Base-by-base conservation (phyloP, 2,888 invertebrate species). In the Caenorhabditis virilis region DNA sequence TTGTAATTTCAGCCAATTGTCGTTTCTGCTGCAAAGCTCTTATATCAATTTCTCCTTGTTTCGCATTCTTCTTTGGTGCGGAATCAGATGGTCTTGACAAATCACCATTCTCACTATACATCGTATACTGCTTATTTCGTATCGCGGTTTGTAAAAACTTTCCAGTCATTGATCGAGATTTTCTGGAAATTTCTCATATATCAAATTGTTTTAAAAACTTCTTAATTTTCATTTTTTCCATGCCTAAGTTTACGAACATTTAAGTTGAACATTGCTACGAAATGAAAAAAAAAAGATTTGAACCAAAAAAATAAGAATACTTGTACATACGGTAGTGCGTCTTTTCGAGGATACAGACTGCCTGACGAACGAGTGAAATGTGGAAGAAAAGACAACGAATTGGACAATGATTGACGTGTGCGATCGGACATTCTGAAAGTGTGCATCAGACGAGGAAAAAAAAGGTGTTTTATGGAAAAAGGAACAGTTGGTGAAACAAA, bases 1-100 rank as follows among this genome's bases (percentile, higher is more conserved):
- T 68, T 1, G 82, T 82, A 42, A 98, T 95, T 86, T 99, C 98
- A 0, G 98, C 98, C 84, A 98, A 95, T 83, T 98, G 95, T 50
- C 95, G 87, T 84, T 98, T 98, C 39, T 98, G 97, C 77, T 89
- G 98, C 72, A 99, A 87, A 74, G 97, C 87, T 45, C 79, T 42
- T 9, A 82, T 78, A 64, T 82, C 72, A 78, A 84, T 69, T 78
- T 83, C 66, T 79, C 83, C 61, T 74, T 80, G 57, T 43, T 77
- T 76, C 13, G 72, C 57, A 47, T 78, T 58, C 35, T 77, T 71
- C 72, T 72, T 76, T 20, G 69, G 75, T 30, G 70, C 79, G 22
- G 69, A 76, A 61, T 70, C 77, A 43, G 61, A 59, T 13, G 79
- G 72, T 2, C 77, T 52, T 13, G 69, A 68, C 72, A 93, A 91